Evolutionary conservation across 2,888 invertebrate species (phyloP), one percentile per base, ranked within the genome.

Genomic region (Sphecodes monilicornis): DNA sequence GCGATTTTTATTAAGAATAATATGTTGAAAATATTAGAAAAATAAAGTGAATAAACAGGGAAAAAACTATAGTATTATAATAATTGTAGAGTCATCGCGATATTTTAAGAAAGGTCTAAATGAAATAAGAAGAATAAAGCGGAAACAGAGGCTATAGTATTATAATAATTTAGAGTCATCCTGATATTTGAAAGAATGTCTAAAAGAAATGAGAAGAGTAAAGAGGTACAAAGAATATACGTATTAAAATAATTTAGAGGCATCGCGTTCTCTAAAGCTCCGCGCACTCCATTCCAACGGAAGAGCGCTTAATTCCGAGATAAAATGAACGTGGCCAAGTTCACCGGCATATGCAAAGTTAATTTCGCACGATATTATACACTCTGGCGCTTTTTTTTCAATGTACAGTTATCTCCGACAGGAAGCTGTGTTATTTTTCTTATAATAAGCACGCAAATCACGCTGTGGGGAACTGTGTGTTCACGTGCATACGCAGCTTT

Each of bases 351-450:
- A 54, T 64, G 77, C 77, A 77, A 77, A 50, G 72, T 78, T 36
- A 66, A 66, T 66, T 66, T 32, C 22, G 13, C 57, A 13, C 26
- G 32, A 36, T 36, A 29, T 3, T 10, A 22, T 36, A 10, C 64
- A 3, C 6, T 0, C 8, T 39, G 26, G 29, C 22, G 41, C 13
- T 11, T 57, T 80, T 57, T 75, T 71, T 75, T 71, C 70, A 43
- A 71, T 80, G 75, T 80, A 80, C 80, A 80, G 80, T 82, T 82
- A 82, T 80, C 80, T 57, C 75, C 64, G 80, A 66, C 75, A 75
- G 60, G 70, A 75, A 75, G 64, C 43, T 29, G 39, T 54, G 43
- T 64, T 46, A 18, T 60, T 78, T 68, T 71, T 64, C 74, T 54
- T 60, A 36, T 54, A 64, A 71, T 70, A 50, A 54, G 41, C 64